Evolutionary conservation across 2,113 vertebrate genomes (phyloP), one percentile per base, ranked within the genome.

Genomic region (Nothocercus julius): DNA sequence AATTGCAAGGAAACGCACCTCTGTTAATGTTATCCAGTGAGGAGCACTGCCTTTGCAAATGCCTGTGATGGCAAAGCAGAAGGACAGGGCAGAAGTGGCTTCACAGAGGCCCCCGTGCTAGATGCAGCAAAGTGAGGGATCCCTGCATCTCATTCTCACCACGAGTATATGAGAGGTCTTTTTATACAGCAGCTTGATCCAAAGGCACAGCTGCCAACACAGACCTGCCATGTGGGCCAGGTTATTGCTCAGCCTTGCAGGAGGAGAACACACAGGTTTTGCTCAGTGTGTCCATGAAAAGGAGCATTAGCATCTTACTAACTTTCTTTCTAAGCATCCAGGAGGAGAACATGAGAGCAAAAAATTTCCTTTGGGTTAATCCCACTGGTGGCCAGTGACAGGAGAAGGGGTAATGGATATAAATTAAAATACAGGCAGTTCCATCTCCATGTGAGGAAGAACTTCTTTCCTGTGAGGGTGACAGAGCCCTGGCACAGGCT

Each of bases 151-250:
- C 13, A 36, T 59, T 87, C 90, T 92, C 1, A 0, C 6, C 5
- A n/a, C n/a, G n/a, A n/a, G n/a, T n/a, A n/a, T n/a, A n/a, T n/a
- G n/a, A n/a, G n/a, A n/a, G n/a, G n/a, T n/a, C 54, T 92, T 89
- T 73, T 90, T 92, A 76, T 83, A 79, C 40, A 88, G 66, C 77
- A 42, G 47, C 85, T 82, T 96, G 92, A 90, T 90, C 93, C 77
- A 95, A 25, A 47, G 75, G 92, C 74, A 95, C 86, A 86, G 83
- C 90, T 84, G 86, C 92, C 90, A 82, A 54, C 0, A 1, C 27
- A 82, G 93, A 87, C 20, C 5, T 42, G 75, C 0, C 3, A 59
- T 69, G 73, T 86, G 83, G 88, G 80, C 69, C 85, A 95, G 85
- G 69, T 92, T 91, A 69, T 64, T 11, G 2, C 64, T 88, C 90